These are phyloP conservation scores for Drymodes brunneopygia DNA, from an alignment of 2,113 vertebrate species.

Conservation along the genomic window DNA sequence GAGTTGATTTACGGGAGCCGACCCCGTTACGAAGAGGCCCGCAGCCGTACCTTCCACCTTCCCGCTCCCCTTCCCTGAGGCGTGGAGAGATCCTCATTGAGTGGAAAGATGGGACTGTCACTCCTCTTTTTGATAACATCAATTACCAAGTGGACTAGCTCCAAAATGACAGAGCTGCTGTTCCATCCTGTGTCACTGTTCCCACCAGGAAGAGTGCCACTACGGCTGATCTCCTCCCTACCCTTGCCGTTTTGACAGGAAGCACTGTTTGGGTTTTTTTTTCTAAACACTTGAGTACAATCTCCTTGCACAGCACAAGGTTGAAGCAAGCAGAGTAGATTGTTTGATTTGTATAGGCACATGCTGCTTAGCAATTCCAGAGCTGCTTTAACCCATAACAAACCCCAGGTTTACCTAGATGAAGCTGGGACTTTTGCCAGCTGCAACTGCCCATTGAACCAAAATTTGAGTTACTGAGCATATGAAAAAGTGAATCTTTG, in stretches of 20 bases:
- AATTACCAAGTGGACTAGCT: conserved; percentile 38
- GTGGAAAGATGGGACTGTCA: conserved; percentile 84
- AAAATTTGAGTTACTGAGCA: not conserved
- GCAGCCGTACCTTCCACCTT: not conserved
- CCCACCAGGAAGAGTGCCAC: not conserved
- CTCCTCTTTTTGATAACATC: conserved; percentile 77
- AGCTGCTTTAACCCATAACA: not conserved
- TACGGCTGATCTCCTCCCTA: not conserved
- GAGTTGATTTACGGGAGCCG: not conserved
- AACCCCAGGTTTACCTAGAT: not conserved
- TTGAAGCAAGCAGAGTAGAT: not conserved
- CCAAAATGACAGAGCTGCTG: not conserved
- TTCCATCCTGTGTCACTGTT: not conserved
- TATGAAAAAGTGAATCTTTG: not conserved
- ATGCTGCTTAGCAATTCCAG: not conserved
- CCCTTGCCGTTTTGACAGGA: not conserved
- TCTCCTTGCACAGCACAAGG: not conserved
- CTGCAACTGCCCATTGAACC: not conserved
- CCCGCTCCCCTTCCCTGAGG: conserved; percentile 70
- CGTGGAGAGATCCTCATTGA: conserved; percentile 83
- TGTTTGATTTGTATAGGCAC: not conserved
- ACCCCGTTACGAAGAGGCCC: not conserved
- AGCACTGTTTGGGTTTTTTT: not conserved
- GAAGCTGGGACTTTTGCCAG: not conserved
- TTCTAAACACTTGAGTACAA: not conserved